Evolutionary conservation across 2,113 vertebrate genomes (phyloP), one percentile per base, ranked within the genome.

Genomic region (Erinaceus europaeus): DNA sequence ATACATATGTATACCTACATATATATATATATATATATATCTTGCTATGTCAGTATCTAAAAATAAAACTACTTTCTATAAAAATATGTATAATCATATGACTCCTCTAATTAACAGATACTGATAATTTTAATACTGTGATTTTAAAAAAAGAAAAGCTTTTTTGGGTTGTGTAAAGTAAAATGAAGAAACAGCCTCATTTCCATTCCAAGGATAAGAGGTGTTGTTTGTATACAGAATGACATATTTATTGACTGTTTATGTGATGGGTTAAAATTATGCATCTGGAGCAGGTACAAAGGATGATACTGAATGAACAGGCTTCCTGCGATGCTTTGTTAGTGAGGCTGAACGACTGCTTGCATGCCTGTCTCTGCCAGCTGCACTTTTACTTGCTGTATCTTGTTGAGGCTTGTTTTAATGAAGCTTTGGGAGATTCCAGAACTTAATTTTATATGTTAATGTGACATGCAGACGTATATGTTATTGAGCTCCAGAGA

Each of bases 391-490:
- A 23, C 84, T 93, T 64, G 76, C 78, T 44, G 0, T 68, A 62
- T 90, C 90, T 92, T 95, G 68, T 89, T 61, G 29, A 95, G 87
- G 27, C 42, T 91, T 91, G 62, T 95, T 96, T 90, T 90, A 96
- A 95, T 0, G 32, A 73, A 87, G 74, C 86, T 93, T 87, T 80
- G 2, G 57, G n/a, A 89, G 15, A 0, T 86, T 91, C 69, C 72
- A 77, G 72, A 94, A 84, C 78, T 90, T 94, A 81, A 94, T 96
- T 95, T 95, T 2, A 0, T 89, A 89, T 91, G 93, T 83, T 96
- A 88, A 95, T 92, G 59, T 91, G 88, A 80, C 11, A 9, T 81
- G 81, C 77, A 95, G 61, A 84, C 34, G 3, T 93, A 32, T 91
- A 90, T 79, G 62, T 95, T 94, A 92, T 46, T 55, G 62, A 85